A percentile compares a stretch with the other conserved stretches of the same genome.
These are phyloP conservation scores for Periophthalmus magnuspinnatus DNA, from an alignment of 2,797 vertebrate genomes.

Conservation along the genomic window DNA sequence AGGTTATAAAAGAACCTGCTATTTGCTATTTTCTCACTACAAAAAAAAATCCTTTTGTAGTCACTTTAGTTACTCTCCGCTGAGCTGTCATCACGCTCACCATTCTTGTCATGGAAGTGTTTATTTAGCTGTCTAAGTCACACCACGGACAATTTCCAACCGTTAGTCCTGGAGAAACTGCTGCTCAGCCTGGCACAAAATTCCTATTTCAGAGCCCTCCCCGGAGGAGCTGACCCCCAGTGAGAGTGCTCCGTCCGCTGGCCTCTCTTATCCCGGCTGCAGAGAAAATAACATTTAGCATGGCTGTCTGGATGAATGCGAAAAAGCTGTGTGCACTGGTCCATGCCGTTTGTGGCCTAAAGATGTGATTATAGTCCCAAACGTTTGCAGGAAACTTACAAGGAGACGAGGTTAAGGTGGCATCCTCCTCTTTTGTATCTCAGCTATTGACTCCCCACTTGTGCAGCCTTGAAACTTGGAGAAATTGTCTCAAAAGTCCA, in stretches of 20 bases:
- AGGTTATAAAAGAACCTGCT: not conserved
- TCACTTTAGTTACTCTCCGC: not conserved
- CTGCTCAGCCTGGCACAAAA: slow-evolving; percentile 55
- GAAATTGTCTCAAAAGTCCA: slow-evolving; percentile 5
- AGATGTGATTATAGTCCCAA: slow-evolving; percentile 61
- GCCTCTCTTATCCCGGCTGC: slow-evolving; percentile 52
- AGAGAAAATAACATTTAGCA: slow-evolving; percentile 60
- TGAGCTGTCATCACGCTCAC: slow-evolving; percentile 22
- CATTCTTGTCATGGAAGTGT: slow-evolving; percentile 27
- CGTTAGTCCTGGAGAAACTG: slow-evolving; percentile 37
- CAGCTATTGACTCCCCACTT: slow-evolving; percentile 16
- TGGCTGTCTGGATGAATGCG: slow-evolving; percentile 49
- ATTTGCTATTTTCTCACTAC: not conserved
- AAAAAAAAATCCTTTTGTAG: slow-evolving; percentile 6
- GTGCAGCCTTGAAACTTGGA: not conserved
- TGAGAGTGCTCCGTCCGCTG: slow-evolving; percentile 34
- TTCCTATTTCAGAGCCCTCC: slow-evolving; percentile 42
- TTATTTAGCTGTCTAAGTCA: slow-evolving; percentile 27
- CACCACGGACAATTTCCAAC: slow-evolving; percentile 29
- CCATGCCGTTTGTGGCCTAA: slow-evolving; percentile 61
- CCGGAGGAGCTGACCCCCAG: slow-evolving; percentile 50
- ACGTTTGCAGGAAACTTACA: slow-evolving; percentile 41
- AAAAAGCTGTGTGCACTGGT: slow-evolving; percentile 59
- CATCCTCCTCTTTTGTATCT: slow-evolving; percentile 19
- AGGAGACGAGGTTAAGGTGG: slow-evolving; percentile 25